These are phyloP conservation scores for Callaeas wilsoni DNA, from an alignment of 2,113 vertebrate species.

Conservation along the genomic window DNA sequence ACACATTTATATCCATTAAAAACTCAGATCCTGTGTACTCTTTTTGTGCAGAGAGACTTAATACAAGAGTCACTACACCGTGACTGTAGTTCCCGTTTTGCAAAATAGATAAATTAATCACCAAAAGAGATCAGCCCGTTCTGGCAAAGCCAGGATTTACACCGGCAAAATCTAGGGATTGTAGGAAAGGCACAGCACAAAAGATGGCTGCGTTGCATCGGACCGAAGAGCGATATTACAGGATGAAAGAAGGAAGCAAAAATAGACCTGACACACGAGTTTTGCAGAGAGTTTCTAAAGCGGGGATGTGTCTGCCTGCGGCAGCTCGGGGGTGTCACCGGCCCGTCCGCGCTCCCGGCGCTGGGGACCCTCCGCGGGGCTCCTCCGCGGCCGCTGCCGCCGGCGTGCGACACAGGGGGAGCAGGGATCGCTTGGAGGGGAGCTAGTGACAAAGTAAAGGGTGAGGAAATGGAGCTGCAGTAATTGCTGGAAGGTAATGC, in stretches of 20 bases:
- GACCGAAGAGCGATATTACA: background rate
- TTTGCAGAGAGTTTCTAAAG: background rate
- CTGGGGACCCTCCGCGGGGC: background rate
- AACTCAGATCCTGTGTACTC: background rate
- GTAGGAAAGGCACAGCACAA: background rate
- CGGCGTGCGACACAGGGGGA: background rate
- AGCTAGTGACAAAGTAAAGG: background rate
- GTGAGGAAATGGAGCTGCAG: background rate
- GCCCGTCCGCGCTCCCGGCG: background rate
- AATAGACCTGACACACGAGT: background rate
- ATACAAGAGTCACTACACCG: background rate
- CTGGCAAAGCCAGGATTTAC: background rate
- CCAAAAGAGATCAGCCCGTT: background rate
- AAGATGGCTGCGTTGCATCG: conserved; percentile 30
- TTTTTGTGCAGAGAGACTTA: background rate
- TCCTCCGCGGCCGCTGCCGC: conserved; percentile 3
- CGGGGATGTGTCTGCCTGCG: background rate
- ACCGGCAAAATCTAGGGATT: background rate
- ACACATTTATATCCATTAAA: background rate
- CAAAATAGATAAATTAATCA: background rate
- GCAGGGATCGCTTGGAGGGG: background rate
- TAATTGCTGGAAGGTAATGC: conserved; percentile 38
- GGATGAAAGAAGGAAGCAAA: background rate
- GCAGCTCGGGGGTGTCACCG: background rate
- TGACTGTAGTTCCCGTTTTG: background rate